These are phyloP conservation scores for Ibycter americanus DNA, from an alignment of 2,797 vertebrate genomes.

Conservation along the genomic window DNA sequence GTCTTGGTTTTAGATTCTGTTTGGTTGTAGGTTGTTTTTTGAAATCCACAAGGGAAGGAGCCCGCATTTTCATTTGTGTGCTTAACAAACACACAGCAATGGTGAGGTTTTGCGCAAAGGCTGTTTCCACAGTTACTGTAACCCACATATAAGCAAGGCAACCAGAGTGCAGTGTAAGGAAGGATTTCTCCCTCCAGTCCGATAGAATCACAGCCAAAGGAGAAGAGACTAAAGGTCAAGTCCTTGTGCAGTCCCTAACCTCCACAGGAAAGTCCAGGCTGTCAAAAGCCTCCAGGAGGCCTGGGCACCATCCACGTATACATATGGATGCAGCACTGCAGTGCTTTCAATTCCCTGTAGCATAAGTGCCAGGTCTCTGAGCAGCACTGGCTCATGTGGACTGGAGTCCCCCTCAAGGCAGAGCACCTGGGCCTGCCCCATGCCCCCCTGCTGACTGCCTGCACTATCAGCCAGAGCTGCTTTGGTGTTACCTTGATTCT, in stretches of 20 bases:
- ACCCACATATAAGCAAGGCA: not conserved
- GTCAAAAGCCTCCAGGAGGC: not conserved
- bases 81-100: not conserved
- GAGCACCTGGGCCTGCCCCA: not conserved
- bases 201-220: not conserved
- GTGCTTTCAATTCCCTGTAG: rapidly evolving
- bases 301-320: not conserved
- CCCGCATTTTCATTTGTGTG: not conserved
- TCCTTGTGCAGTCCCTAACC: not conserved
- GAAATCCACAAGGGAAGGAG: not conserved
- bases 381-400: not conserved
- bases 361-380: rapidly evolving
- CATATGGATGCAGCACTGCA: not conserved
- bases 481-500: not conserved
- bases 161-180: not conserved
- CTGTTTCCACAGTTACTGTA: not conserved
- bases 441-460: not conserved
- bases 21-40: not conserved
- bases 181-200: not conserved
- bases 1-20: not conserved
- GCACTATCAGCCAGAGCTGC: not conserved
- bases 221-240: not conserved
- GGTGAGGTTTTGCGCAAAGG: not conserved
- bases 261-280: not conserved
- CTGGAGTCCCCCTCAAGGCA: not conserved